A percentile compares a stretch with the other conserved stretches of the same genome.
Evolutionary conservation across 2,888 invertebrate genomes (phyloP).

Genomic region (Athalia circularis): DNA sequence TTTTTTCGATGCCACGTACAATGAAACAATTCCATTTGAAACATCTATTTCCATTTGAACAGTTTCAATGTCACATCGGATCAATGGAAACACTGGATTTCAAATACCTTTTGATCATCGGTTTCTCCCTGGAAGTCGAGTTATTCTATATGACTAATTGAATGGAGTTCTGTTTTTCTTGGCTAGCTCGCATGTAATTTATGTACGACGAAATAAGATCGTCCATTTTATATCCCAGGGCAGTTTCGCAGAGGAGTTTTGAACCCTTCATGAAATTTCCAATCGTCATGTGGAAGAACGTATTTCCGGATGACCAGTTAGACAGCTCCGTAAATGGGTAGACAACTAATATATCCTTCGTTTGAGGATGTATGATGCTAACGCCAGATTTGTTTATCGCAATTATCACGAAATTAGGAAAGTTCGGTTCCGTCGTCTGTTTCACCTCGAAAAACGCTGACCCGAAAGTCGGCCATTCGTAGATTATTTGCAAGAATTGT

Average conservation of each 20-base stretch:
- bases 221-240: constrained; percentile 97
- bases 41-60: too few species aligned
- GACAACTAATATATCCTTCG: constrained; percentile 89
- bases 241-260: constrained; percentile 92
- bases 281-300: constrained; percentile 95
- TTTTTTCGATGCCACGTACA: too few species aligned
- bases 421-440: constrained; percentile 90
- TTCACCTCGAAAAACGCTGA: constrained; percentile 97
- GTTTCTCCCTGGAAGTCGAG: too few species aligned
- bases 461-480: constrained; percentile 91
- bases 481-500: constrained; percentile 85
- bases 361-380: constrained; percentile 90
- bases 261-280: constrained; percentile 95
- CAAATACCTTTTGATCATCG: too few species aligned
- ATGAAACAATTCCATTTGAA: too few species aligned
- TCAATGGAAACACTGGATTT: too few species aligned
- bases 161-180: constrained; percentile 15
- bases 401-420: constrained; percentile 90
- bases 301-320: constrained; percentile 97
- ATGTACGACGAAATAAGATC: constrained; percentile 95
- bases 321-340: constrained; percentile 92
- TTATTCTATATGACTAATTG: background rate
- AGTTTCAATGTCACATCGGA: too few species aligned
- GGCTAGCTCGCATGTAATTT: constrained; percentile 74
- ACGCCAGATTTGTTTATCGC: constrained; percentile 95